Conservation (phyloP, 2,888 invertebrate species). For the Drosophila emarginata region DNA sequence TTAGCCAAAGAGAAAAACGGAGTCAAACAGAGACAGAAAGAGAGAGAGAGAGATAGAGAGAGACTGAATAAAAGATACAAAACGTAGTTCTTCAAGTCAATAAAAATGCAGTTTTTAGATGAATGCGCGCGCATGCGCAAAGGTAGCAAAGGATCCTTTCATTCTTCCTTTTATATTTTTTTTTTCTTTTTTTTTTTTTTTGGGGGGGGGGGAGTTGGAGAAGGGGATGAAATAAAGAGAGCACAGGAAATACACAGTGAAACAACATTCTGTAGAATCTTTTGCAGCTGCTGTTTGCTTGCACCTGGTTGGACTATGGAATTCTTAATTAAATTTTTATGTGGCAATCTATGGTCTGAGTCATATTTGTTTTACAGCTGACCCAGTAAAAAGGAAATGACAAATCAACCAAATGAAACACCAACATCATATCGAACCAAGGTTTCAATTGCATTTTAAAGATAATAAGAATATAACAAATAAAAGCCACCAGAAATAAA, state of each 20-base stretch:
- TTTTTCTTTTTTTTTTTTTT: neutral
- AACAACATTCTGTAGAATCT: constrained; percentile 20
- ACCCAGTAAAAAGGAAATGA: constrained; percentile 55
- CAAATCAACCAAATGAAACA: constrained; percentile 19
- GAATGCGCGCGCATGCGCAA: constrained; percentile 78
- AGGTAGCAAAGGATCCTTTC: constrained; percentile 49
- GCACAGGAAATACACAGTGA: constrained; percentile 7
- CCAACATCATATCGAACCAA: neutral
- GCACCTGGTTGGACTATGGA: constrained; percentile 40
- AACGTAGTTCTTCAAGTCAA: constrained; percentile 23
- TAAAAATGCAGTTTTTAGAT: constrained; percentile 59
- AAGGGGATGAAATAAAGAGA: constrained; percentile 4
- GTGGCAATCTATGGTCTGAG: constrained; percentile 15
- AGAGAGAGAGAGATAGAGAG: constrained; percentile 19
- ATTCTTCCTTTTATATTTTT: constrained; percentile 2
- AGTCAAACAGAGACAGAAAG: neutral
- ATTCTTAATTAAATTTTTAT: constrained; percentile 48
- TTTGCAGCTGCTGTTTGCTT: constrained; percentile 48
- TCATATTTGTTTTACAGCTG: constrained; percentile 23
- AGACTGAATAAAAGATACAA: constrained; percentile 12
- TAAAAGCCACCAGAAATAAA: too few relatives aligned
- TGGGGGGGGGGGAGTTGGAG: neutral
- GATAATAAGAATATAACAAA: too few relatives aligned
- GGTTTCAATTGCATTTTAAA: constrained; percentile 15
- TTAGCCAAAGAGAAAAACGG: constrained; percentile 16